phyloP scores from a whole-genome alignment of 2,888 invertebrate species.

The Cosmia trapezina region DNA sequence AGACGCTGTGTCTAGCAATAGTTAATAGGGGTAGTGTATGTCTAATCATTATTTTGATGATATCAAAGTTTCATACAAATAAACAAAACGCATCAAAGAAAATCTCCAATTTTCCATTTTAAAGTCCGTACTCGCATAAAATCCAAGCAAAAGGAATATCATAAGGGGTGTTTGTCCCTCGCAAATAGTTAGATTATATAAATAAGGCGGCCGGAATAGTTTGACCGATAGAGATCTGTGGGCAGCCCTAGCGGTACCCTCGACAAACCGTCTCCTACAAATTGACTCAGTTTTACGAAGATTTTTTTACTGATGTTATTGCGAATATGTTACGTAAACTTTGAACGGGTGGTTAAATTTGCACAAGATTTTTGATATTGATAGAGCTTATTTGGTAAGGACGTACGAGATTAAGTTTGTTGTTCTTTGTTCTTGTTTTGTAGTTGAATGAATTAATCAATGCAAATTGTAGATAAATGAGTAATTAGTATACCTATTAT shows the following conservation, averaged over 20 bases:
- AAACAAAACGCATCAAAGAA: background rate
- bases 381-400: constrained; percentile 15
- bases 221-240: constrained; percentile 86
- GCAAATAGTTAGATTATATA: constrained; percentile 90
- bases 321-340: constrained; percentile 73
- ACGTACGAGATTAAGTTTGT: background rate
- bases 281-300: constrained; percentile 86
- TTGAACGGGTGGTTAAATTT: constrained; percentile 68
- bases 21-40: background rate
- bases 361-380: constrained; percentile 30
- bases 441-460: background rate
- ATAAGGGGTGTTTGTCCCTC: constrained; percentile 87
- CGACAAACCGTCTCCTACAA: constrained; percentile 74
- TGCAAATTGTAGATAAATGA: background rate
- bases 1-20: background rate
- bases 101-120: constrained; percentile 34
- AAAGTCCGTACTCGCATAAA: constrained; percentile 50
- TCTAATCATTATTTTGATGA: background rate
- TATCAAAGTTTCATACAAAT: background rate
- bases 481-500: background rate
- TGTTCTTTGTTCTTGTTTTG: background rate
- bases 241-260: constrained; percentile 72
- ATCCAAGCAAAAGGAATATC: constrained; percentile 55
- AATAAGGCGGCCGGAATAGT: constrained; percentile 88
- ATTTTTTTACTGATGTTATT: constrained; percentile 82